These are phyloP conservation scores for Busseola fusca DNA, from an alignment of 2,888 invertebrate genomes.

Conservation along the genomic window DNA sequence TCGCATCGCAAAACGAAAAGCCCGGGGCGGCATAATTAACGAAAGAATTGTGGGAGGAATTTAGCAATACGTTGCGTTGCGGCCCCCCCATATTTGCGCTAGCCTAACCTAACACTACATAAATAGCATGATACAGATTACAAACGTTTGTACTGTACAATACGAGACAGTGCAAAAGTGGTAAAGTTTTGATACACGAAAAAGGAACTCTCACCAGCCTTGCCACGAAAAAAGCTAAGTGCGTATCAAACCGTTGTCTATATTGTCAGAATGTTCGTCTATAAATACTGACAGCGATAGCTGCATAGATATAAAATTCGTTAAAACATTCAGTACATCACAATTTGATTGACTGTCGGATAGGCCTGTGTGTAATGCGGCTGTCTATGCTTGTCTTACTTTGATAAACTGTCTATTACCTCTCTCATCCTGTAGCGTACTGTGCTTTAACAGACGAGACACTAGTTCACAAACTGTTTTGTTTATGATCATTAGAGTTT, in stretches of 20 bases:
- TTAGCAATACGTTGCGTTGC: not conserved
- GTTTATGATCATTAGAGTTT: not conserved
- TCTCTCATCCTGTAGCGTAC: slow-evolving; percentile 5
- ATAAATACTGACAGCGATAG: slow-evolving; percentile 32
- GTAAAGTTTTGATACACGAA: slow-evolving; percentile 6
- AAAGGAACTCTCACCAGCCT: slow-evolving; percentile 6
- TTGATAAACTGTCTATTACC: slow-evolving; percentile 8
- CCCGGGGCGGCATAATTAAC: not conserved
- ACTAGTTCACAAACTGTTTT: not conserved
- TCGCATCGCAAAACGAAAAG: not conserved
- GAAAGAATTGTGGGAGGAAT: not conserved
- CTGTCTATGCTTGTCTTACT: slow-evolving; percentile 4
- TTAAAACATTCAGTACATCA: slow-evolving; percentile 28
- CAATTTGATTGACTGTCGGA: slow-evolving; percentile 9
- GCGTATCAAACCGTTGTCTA: slow-evolving; percentile 21
- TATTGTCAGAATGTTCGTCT: slow-evolving; percentile 29
- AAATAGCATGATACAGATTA: slow-evolving; percentile 5
- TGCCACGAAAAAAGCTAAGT: slow-evolving; percentile 33
- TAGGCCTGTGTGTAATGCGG: not conserved
- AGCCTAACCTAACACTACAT: slow-evolving; percentile 15
- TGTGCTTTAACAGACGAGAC: not conserved
- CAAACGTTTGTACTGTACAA: slow-evolving; percentile 21
- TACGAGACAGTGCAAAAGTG: slow-evolving; percentile 23
- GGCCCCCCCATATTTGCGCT: not conserved
- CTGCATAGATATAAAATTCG: slow-evolving; percentile 6